These are phyloP conservation scores for Brachyptera risi DNA, from an alignment of 2,888 invertebrate species.

Conservation along the genomic window DNA sequence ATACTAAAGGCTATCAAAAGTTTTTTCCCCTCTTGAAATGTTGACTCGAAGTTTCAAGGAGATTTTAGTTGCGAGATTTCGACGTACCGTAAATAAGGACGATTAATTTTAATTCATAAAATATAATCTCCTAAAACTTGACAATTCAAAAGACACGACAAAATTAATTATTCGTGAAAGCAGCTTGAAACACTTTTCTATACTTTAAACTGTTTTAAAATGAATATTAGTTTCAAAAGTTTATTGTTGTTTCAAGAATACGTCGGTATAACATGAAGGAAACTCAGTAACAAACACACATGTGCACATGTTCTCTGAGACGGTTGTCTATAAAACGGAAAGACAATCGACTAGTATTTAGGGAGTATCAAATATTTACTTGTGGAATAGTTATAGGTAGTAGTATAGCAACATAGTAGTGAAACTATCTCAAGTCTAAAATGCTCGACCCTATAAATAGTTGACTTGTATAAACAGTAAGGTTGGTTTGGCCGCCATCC, in stretches of 20 bases:
- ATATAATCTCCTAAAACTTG: neutral
- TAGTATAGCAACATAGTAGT: no score
- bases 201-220: no score
- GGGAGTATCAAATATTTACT: no score
- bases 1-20: neutral
- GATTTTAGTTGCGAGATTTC: constrained; percentile 2
- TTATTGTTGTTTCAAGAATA: constrained; percentile 1
- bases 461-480: neutral
- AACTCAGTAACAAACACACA: neutral
- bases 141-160: neutral
- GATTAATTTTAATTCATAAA: constrained; percentile 10
- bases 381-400: no score
- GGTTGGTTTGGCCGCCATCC: neutral
- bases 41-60: neutral
- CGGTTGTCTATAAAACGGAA: no score
- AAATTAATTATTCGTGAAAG: constrained; percentile 8
- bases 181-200: no score
- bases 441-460: neutral
- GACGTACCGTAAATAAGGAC: constrained; percentile 13
- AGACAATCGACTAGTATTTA: neutral
- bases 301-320: neutral
- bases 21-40: neutral
- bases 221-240: neutral
- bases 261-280: neutral
- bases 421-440: constrained; percentile 4